Conservation (phyloP, 2,888 invertebrate genomes). For the Disparrhopalites patrizii region DNA sequence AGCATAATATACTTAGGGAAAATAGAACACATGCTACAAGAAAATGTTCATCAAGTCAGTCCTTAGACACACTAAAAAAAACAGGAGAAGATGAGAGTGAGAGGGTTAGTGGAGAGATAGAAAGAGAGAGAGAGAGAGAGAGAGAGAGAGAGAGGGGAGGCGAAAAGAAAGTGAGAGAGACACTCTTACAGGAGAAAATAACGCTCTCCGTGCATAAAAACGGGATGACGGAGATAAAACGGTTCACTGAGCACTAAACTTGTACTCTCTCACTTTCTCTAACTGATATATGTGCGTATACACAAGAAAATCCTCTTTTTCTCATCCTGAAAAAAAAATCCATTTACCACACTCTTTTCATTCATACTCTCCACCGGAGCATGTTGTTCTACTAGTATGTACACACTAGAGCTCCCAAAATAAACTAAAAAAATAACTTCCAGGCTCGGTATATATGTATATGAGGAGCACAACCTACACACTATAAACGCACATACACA, state of each 20-base stretch:
- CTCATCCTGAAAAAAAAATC: constrained; percentile 17
- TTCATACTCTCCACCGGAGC: constrained; percentile 6
- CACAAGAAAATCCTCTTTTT: neutral
- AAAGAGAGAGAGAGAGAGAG: constrained; percentile 1
- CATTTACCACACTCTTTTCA: too few relatives aligned
- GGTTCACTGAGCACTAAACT: constrained; percentile 1
- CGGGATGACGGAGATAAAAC: constrained; percentile 7
- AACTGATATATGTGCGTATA: neutral
- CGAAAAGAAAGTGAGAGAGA: neutral
- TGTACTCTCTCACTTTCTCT: too few relatives aligned
- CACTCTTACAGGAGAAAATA: constrained; percentile 5
- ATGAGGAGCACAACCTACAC: too few relatives aligned
- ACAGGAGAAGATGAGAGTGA: neutral
- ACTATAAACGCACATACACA: neutral
- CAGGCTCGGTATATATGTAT: too few relatives aligned
- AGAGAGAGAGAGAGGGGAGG: neutral
- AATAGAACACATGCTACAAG: too few relatives aligned
- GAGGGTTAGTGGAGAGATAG: too few relatives aligned
- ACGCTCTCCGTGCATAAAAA: constrained; percentile 6
- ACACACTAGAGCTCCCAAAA: too few relatives aligned
- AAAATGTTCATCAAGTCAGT: too few relatives aligned
- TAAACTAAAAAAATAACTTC: too few relatives aligned
- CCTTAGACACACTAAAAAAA: neutral
- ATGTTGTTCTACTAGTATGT: too few relatives aligned
- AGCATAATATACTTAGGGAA: too few relatives aligned